Base-by-base conservation (phyloP, 2,888 invertebrate genomes). In the Cryptophagus acutangulus region DNA sequence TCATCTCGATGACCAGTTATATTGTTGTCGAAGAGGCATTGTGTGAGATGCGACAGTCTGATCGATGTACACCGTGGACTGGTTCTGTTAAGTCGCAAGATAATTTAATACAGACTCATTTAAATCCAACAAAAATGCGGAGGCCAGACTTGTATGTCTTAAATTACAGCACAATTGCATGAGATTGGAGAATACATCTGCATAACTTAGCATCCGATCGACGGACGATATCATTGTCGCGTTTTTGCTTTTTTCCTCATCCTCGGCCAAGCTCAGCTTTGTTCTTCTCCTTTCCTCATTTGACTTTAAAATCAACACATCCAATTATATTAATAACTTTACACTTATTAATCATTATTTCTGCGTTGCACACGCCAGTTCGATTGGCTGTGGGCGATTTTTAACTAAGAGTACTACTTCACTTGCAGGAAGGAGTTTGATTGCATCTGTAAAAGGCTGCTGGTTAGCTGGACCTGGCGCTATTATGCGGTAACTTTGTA, bases 151-250 rank as follows among this genome's bases (percentile, higher is more conserved):
- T 61, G 65, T 61, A 60, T 57, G 59, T 59, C 61, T 66, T 66
- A 67, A 68, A 66, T 68, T 65, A 67, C 67, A 66, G 63, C 61
- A 67, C 66, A 68, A 68, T 67, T 68, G 67, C 66, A 65, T 56
- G 66, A 66, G 66, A 67, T 66, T 66, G 64, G 61, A 52, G 67
- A 66, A 68, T 66, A 66, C 60, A 68, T 68, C 66, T 68, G 66
- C 67, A 68, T 68, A 68, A 66, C 58, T 67, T 67, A 63, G 54
- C 55, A 55, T 57, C 54, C 61, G 62, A 63, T 62, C 59, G 61
- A 55, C 55, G 50, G 53, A 51, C 59, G 63, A 65, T 65, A 65
- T 65, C 62, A 63, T 65, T 64, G 65, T 63, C 63, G 62, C 62
- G 44, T 45, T 43, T 48, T 36, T 36, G 40, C 37, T 50, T 38